phyloP scores from a whole-genome alignment of 2,888 invertebrate genomes.

The Piscicola geometra region DNA sequence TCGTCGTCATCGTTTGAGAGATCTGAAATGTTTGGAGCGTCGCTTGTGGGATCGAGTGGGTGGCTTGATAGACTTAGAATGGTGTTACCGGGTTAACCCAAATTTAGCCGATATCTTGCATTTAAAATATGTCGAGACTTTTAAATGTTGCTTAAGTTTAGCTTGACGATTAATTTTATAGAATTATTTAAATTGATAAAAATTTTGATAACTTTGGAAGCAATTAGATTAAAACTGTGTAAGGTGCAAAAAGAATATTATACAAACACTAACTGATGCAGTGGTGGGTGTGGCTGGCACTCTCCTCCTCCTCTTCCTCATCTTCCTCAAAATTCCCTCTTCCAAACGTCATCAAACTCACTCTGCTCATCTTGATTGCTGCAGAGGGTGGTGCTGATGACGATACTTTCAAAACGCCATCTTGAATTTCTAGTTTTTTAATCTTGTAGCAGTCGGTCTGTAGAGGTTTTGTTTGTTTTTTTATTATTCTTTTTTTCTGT shows the following conservation, averaged over 20 bases:
- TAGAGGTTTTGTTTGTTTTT: too few relatives aligned
- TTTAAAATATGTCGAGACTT: too few relatives aligned
- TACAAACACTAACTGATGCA: not conserved
- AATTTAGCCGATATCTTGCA: too few relatives aligned
- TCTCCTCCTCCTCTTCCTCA: not conserved
- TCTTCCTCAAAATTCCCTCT: not conserved
- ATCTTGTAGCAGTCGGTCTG: not conserved
- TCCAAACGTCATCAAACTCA: not conserved
- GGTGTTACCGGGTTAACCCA: too few relatives aligned
- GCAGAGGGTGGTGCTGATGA: constrained; percentile 5
- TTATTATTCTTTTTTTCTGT: too few relatives aligned
- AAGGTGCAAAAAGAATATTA: too few relatives aligned
- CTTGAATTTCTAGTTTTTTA: not conserved
- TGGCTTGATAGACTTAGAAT: too few relatives aligned
- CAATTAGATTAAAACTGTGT: too few relatives aligned
- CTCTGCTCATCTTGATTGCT: not conserved
- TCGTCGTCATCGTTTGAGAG: not conserved
- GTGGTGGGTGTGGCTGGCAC: not conserved
- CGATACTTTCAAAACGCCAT: not conserved
- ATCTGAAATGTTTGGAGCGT: not conserved
- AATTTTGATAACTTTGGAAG: too few relatives aligned
- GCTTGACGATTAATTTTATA: too few relatives aligned
- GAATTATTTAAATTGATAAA: too few relatives aligned
- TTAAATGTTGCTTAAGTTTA: too few relatives aligned
- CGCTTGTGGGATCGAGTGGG: not conserved